Base-by-base conservation (phyloP, 2,888 invertebrate genomes). In the Agriopis leucophaearia region DNA sequence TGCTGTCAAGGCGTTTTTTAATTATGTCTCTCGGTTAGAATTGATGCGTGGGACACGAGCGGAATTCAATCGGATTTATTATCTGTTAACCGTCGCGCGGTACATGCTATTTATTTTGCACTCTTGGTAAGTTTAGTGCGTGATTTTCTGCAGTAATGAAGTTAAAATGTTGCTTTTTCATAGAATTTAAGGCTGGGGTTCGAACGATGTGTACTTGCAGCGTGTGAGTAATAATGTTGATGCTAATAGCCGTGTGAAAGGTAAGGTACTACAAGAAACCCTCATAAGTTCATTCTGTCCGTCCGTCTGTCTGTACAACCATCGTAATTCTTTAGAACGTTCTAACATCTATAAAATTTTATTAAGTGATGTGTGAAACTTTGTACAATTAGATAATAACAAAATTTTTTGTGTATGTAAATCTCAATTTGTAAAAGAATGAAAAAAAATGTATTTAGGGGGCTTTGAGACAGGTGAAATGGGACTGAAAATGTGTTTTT, bases 61-160 rank as follows among this genome's bases (percentile, higher is more conserved):
- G 62, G 66, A 66, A 66, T 66, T n/a, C 45, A 35, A 52, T 56
- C 56, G 36, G 64, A 65, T 64, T 63, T 64, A 66, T 70, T 47
- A 63, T 51, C 57, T 56, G 66, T 36, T 36, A 36, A 45, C 9
- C 10, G 57, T n/a, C 36, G 47, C 3, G 48, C 50, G 51, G 50
- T 18, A 59, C 40, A 40, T 8, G 58, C 12, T 47, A 18, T 59
- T 59, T 59, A 59, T 50, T 50, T 59, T 42, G 27, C 27, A n/a
- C 27, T 10, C 2, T n/a, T 40, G 38, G 48, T 27, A 12, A 55
- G 15, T 57, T 44, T 51, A 64, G 16, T 52, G 38, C n/a, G 36
- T n/a, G 44, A 38, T 52, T 57, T 64, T 51, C 16, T 57, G 18
- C 42, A n/a, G 42, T 57, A 64, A 58, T 58, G 57, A 58, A 36